These are phyloP conservation scores for Cebuella pygmaea DNA, from an alignment of 2,797 vertebrate species.

Conservation along the genomic window DNA sequence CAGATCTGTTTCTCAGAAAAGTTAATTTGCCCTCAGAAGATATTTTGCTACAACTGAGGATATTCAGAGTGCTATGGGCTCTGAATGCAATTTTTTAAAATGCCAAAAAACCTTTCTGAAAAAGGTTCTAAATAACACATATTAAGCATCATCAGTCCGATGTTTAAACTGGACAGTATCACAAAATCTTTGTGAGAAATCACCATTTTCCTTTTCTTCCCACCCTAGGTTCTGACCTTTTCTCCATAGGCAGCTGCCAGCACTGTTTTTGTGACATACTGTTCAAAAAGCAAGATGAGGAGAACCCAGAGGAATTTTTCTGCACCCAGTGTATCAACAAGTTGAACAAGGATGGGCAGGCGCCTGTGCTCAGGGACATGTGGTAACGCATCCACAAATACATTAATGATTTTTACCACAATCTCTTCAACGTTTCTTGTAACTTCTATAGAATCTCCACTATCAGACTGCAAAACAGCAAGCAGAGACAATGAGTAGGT, in stretches of 20 bases:
- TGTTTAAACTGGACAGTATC: neutral
- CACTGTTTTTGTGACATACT: slow-evolving; percentile 89
- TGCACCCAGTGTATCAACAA: slow-evolving; percentile 90
- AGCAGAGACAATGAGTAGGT: neutral
- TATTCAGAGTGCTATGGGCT: neutral
- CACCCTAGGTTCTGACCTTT: slow-evolving; percentile 85
- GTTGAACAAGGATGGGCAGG: slow-evolving; percentile 91
- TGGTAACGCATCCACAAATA: slow-evolving; percentile 95
- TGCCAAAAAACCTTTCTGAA: neutral
- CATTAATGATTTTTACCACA: slow-evolving; percentile 90
- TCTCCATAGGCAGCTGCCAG: slow-evolving; percentile 82
- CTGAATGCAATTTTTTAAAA: neutral
- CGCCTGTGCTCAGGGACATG: slow-evolving; percentile 96
- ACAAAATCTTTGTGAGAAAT: neutral
- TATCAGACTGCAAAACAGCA: slow-evolving; percentile 86
- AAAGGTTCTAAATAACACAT: neutral
- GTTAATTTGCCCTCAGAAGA: neutral
- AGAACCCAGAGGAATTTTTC: slow-evolving; percentile 94
- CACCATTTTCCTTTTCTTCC: neutral
- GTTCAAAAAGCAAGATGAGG: slow-evolving; percentile 92
- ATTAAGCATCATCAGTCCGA: neutral
- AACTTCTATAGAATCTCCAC: slow-evolving; percentile 81
- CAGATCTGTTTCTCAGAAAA: neutral
- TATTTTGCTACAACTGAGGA: neutral
- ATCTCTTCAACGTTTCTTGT: slow-evolving; percentile 85